Percentiles rank a stretch among this genome's conserved stretches.
Conservation (phyloP, 2,797 vertebrate species). For the Poecilia velifera region DNA sequence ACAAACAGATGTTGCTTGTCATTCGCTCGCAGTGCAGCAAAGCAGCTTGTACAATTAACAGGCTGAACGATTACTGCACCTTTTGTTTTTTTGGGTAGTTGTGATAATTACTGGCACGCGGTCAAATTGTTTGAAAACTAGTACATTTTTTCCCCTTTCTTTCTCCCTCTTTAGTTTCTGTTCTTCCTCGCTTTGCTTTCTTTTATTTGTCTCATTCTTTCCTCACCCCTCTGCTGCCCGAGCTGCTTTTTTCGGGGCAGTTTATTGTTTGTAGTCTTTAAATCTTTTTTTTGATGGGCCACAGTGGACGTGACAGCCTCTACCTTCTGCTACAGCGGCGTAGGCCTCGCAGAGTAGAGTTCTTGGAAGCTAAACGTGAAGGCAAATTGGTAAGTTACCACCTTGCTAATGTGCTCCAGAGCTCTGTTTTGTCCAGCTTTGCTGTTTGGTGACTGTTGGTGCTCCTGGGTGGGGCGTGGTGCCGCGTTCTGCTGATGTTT, state of each 20-base stretch:
- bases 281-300: constrained; percentile 41
- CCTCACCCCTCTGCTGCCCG: constrained; percentile 39
- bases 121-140: constrained; percentile 48
- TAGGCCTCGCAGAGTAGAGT: constrained; percentile 58
- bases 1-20: constrained; percentile 93
- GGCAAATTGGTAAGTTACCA: constrained; percentile 71
- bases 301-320: constrained; percentile 59
- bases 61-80: constrained; percentile 52
- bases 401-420: constrained; percentile 24
- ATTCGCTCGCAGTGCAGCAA: constrained; percentile 84
- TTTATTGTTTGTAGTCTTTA: constrained; percentile 51
- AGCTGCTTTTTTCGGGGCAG: constrained; percentile 54
- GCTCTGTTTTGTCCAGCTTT: constrained; percentile 17
- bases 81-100: constrained; percentile 49
- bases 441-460: constrained; percentile 15
- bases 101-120: constrained; percentile 34
- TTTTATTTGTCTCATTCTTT: constrained; percentile 60
- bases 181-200: constrained; percentile 46
- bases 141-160: constrained; percentile 39
- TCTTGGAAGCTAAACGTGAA: constrained; percentile 58
- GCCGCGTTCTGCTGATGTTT: constrained; percentile 22
- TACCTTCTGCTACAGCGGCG: constrained; percentile 60
- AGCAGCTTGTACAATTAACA: constrained; percentile 78
- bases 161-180: constrained; percentile 30
- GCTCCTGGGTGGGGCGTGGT: neutral